Percentiles rank a stretch among this genome's conserved stretches.
These are phyloP conservation scores for Sturmia bella DNA, from an alignment of 2,888 invertebrate genomes.

Conservation along the genomic window DNA sequence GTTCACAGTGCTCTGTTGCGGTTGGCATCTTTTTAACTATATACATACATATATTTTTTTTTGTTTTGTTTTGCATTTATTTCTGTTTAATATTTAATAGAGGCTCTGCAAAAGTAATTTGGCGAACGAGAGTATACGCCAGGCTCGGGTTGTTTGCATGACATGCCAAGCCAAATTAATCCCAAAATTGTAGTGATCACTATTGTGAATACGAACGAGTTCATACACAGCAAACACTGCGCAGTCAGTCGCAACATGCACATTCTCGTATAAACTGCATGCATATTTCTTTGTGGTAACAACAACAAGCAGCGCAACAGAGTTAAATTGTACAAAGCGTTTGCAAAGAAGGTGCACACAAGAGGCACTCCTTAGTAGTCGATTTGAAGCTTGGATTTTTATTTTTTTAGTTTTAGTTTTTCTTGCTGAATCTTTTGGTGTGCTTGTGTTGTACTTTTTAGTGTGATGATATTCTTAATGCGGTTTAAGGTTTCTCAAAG, in stretches of 20 bases:
- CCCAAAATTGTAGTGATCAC: conserved; percentile 68
- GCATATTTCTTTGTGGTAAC: conserved; percentile 19
- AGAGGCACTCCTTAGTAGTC: conserved; percentile 77
- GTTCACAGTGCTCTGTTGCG: conserved; percentile 50
- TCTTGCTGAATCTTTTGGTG: conserved; percentile 30
- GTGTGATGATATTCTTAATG: conserved; percentile 80
- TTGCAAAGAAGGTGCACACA: conserved; percentile 65
- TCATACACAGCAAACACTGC: conserved; percentile 49
- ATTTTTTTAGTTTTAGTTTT: conserved; percentile 24
- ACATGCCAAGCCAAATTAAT: conserved; percentile 75
- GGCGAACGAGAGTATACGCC: conserved; percentile 46
- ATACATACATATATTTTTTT: too few species aligned
- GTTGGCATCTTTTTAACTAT: conserved; percentile 49
- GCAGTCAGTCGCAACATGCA: conserved; percentile 46
- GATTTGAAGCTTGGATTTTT: conserved; percentile 62
- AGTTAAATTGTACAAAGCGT: conserved; percentile 54
- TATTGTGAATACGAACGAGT: conserved; percentile 61
- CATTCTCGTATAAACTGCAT: conserved; percentile 47
- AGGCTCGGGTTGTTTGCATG: conserved; percentile 75
- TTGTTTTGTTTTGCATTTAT: neutral
- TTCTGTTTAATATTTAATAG: conserved; percentile 16
- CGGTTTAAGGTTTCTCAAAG: conserved; percentile 72
- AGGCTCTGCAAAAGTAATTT: conserved; percentile 50
- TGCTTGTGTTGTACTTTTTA: conserved; percentile 45
- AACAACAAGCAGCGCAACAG: conserved; percentile 42